Percentiles rank a stretch among this genome's conserved stretches.
phyloP scores from a whole-genome alignment of 2,888 invertebrate genomes.

The Halictus quadricinctus region DNA sequence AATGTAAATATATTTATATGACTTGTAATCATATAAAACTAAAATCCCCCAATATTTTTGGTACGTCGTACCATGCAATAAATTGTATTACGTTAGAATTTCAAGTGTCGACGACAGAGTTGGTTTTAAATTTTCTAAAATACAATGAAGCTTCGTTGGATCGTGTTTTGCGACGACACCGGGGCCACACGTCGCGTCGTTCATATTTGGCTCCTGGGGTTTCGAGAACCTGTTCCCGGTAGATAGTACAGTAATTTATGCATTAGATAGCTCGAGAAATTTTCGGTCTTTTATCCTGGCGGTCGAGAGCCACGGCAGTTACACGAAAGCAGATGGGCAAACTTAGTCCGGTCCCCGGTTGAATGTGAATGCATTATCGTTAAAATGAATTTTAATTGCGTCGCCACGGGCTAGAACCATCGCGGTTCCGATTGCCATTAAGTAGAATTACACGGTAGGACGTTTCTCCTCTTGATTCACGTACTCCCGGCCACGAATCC shows the following conservation, averaged over 20 bases:
- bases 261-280: conserved; percentile 34
- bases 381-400: conserved; percentile 35
- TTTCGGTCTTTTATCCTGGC: conserved; percentile 12
- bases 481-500: not conserved
- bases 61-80: no score
- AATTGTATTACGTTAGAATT: no score
- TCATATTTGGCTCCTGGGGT: conserved; percentile 13
- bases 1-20: no score
- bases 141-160: not conserved
- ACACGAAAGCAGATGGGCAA: conserved; percentile 12
- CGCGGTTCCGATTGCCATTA: not conserved
- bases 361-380: conserved; percentile 33
- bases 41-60: not conserved
- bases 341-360: conserved; percentile 2
- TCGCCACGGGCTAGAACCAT: not conserved
- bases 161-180: not conserved
- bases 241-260: conserved; percentile 48
- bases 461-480: conserved; percentile 1
- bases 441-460: conserved; percentile 1
- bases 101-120: not conserved
- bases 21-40: not conserved
- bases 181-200: not conserved
- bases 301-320: not conserved
- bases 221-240: conserved; percentile 20
- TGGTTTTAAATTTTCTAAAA: not conserved